Conservation (phyloP, 2,888 invertebrate species). For the Podabrus alpinus region DNA sequence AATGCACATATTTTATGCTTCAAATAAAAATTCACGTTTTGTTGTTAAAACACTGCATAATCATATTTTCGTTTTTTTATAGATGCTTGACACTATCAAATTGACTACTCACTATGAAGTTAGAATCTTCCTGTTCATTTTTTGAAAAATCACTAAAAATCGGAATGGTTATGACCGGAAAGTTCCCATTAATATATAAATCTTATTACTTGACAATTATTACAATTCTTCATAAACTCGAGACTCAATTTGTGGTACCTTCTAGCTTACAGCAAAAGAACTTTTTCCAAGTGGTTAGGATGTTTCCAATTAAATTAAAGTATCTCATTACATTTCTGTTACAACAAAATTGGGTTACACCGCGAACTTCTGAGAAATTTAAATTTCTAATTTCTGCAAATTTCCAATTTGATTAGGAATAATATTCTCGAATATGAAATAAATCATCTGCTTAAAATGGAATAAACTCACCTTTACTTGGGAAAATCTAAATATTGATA, state of each 20-base stretch:
- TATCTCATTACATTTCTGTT: neutral
- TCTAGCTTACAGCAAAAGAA: neutral
- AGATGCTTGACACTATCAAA: neutral
- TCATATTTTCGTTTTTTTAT: neutral
- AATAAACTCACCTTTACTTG: neutral
- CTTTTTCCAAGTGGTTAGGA: neutral
- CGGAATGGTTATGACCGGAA: too few relatives aligned
- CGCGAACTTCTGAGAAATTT: neutral
- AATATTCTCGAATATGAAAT: neutral
- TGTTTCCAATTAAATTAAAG: neutral
- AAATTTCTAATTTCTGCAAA: neutral
- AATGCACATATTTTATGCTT: neutral
- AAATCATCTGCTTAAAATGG: neutral
- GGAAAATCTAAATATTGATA: neutral
- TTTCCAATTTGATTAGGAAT: neutral
- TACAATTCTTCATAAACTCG: neutral
- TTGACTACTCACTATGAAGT: neutral
- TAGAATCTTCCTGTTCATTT: neutral
- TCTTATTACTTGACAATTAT: neutral
- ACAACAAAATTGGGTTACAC: neutral
- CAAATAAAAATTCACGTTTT: neutral
- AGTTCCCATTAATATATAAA: neutral
- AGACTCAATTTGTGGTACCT: neutral
- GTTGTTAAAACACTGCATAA: neutral
- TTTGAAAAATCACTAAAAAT: neutral